Conservation (phyloP, 92 coral and sea anemone genomes). For the Isaurus tuberculatus region DNA sequence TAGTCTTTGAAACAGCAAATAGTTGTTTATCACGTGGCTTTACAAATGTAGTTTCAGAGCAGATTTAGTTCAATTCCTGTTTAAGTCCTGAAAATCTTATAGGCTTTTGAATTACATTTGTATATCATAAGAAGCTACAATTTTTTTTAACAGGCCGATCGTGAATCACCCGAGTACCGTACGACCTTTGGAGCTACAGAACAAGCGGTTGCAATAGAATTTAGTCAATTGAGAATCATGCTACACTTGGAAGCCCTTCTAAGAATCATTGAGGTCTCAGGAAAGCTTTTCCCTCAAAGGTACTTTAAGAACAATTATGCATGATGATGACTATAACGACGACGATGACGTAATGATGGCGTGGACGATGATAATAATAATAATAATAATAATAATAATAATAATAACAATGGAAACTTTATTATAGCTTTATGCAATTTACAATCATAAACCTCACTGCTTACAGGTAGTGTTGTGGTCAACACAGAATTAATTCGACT, state of each 20-base stretch:
- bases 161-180: conserved; percentile 78
- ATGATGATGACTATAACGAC: neutral
- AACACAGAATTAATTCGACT: too few relatives aligned
- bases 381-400: neutral
- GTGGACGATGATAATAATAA: neutral
- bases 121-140: neutral
- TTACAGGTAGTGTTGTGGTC: too few relatives aligned
- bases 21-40: too few relatives aligned
- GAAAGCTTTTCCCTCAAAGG: conserved; percentile 87
- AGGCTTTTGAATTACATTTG: too few relatives aligned
- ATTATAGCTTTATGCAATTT: too few relatives aligned
- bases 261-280: conserved; percentile 81
- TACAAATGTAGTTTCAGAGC: too few relatives aligned
- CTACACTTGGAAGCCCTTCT: conserved; percentile 95
- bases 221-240: conserved; percentile 77
- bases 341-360: neutral
- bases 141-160: conserved; percentile 71
- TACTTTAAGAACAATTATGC: neutral
- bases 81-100: too few relatives aligned
- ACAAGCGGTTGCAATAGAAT: conserved; percentile 78
- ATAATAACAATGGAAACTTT: too few relatives aligned
- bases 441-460: too few relatives aligned
- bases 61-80: too few relatives aligned
- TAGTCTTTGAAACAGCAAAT: too few relatives aligned
- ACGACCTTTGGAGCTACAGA: conserved; percentile 83